Evolutionary conservation across 2,888 invertebrate genomes (phyloP).

Genomic region (Catocala nupta): DNA sequence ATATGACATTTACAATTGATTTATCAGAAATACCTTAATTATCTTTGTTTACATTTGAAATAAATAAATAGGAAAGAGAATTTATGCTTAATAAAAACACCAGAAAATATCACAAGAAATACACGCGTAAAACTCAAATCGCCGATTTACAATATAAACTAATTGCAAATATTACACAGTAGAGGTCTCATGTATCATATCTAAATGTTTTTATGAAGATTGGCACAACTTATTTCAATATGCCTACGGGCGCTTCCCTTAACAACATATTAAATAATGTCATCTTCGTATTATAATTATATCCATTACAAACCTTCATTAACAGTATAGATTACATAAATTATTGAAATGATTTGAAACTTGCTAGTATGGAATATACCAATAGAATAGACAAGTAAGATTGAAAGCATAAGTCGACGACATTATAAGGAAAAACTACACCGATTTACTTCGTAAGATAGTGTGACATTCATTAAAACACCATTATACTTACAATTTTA

Average conservation of each 20-base stretch:
- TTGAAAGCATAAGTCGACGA: constrained; percentile 38
- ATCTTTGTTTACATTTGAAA: no score
- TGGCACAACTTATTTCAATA: neutral
- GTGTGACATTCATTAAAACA: constrained; percentile 8
- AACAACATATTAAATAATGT: constrained; percentile 17
- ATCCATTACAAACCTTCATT: neutral
- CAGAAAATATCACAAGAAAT: no score
- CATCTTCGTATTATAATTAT: constrained; percentile 13
- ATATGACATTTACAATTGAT: no score
- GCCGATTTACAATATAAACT: no score
- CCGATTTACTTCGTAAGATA: constrained; percentile 19
- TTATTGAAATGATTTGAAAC: constrained; percentile 16
- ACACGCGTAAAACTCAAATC: no score
- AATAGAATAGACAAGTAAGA: constrained; percentile 28
- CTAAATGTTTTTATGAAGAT: no score
- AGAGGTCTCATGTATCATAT: no score
- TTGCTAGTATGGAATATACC: constrained; percentile 16
- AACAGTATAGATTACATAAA: neutral
- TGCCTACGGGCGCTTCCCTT: neutral
- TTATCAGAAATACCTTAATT: no score
- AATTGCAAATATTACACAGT: no score
- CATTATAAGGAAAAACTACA: constrained; percentile 29
- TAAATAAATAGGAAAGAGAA: no score
- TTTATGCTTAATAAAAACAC: no score
- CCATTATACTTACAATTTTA: constrained; percentile 56